Base-by-base conservation (phyloP, 2,888 invertebrate species). In the Plagodis dolabraria region DNA sequence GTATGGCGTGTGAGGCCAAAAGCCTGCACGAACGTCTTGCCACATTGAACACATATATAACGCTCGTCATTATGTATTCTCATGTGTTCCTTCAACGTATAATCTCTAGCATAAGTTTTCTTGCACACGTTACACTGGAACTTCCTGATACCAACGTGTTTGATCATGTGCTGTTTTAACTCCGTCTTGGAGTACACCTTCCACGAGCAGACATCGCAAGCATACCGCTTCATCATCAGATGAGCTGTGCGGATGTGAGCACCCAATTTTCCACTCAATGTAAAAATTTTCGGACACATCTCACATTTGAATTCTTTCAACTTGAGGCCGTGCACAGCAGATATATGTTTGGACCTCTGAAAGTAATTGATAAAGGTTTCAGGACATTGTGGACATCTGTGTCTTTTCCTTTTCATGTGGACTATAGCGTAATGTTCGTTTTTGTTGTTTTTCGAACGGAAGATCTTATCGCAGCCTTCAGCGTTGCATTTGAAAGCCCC, bases 131-230 rank as follows among this genome's bases (percentile, higher is more conserved):
- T 80, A 58, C 94, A 94, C 43, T 91, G 85, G 47, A 86, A 91
- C 56, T 91, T 93, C 6, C 90, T 93, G 0, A 40, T 8, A 1
- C 94, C 94, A 0, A 87, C 88, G 44, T 94, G 94, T 7, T 89
- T 85, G 0, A 93, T 68, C 92, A 93, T 93, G 46, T 94, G 94
- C 10, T 92, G 89, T 42, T 92, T 93, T n/a, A 94, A 77, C 54
- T 93, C 93, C 0, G 92, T 91, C 35, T 89, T 92, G 0, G 93
- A 92, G 64, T 93, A 93, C 68, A 94, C 94, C 54, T 90, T 89
- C 84, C 93, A 93, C 8, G 93, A 93, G 47, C 94, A 94, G 0
- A 92, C 75, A 9, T 87, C 82, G 54, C 94, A 94, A 0, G 87
- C 75, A 45, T 88, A 87, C 5, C 92, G 66, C 59, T 91, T 92